A percentile compares a stretch with the other conserved stretches of the same genome.
These are phyloP conservation scores for Harmothoe impar DNA, from an alignment of 2,888 invertebrate species.

Conservation along the genomic window DNA sequence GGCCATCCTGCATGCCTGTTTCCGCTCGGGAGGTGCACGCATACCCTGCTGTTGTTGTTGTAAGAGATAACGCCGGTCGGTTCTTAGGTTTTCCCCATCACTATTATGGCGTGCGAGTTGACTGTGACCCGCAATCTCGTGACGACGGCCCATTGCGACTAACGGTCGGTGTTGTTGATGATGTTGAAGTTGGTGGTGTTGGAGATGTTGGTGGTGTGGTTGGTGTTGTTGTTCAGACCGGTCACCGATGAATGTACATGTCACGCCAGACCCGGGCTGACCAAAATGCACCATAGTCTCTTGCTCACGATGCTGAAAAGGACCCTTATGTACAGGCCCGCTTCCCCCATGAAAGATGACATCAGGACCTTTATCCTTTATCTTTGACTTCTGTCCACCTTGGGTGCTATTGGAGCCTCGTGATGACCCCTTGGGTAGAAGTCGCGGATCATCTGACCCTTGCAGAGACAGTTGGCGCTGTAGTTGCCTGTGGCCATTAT, in stretches of 20 bases:
- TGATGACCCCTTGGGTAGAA: slow-evolving; percentile 75
- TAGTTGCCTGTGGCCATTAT: slow-evolving; percentile 88
- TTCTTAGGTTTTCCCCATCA: neutral
- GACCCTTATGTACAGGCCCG: neutral
- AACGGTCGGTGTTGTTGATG: neutral
- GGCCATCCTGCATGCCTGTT: slow-evolving; percentile 72
- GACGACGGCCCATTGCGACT: neutral
- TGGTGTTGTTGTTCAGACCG: neutral
- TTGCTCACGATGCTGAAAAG: neutral
- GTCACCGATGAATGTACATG: neutral
- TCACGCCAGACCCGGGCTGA: neutral
- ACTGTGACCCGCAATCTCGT: neutral
- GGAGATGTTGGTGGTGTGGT: neutral
- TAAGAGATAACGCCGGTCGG: neutral
- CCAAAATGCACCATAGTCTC: neutral
- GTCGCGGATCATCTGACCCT: slow-evolving; percentile 90
- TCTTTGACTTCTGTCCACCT: neutral
- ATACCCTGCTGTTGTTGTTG: neutral
- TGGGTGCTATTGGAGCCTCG: neutral
- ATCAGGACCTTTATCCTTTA: slow-evolving; percentile 1
- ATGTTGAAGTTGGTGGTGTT: neutral
- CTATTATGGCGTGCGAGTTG: neutral
- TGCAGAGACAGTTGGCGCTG: slow-evolving; percentile 92
- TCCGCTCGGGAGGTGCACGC: slow-evolving; percentile 67
- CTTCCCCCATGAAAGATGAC: neutral